Conservation (phyloP, 1,140 invertebrate species). For the Magallana angulata region DNA sequence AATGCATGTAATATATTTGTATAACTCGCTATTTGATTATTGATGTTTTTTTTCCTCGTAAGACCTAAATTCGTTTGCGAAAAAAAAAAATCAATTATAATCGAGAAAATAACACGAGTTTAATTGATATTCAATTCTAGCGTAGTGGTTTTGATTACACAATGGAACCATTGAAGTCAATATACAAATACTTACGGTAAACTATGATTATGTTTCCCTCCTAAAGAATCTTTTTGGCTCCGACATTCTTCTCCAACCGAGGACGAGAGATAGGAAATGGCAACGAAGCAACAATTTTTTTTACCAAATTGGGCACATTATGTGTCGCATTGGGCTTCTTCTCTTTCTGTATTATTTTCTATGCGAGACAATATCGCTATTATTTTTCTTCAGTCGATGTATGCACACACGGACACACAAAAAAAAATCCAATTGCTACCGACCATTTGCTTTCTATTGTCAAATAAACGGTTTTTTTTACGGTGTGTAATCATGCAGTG, state of each 20-base stretch:
- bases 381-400: slow-evolving; percentile 2
- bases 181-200: not conserved
- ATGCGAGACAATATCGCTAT: not conserved
- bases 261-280: not conserved
- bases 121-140: not conserved
- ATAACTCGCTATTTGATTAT: slow-evolving; percentile 12
- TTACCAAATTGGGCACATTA: not conserved
- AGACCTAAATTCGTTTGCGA: not conserved
- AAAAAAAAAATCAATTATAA: slow-evolving; percentile 20
- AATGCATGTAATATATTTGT: slow-evolving; percentile 25
- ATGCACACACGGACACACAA: too few species aligned
- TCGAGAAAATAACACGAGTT: not conserved
- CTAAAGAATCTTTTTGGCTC: not conserved
- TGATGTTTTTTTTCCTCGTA: not conserved
- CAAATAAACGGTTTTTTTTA: not conserved
- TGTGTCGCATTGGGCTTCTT: not conserved
- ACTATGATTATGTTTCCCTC: not conserved
- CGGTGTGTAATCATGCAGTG: slow-evolving; percentile 8
- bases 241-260: not conserved
- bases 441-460: not conserved
- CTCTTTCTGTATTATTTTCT: not conserved
- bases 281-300: not conserved
- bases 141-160: not conserved
- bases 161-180: not conserved
- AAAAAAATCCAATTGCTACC: not conserved